A percentile compares a stretch with the other conserved stretches of the same genome.
Conservation (phyloP, 1,140 invertebrate species). For the Hormaphis cornu region DNA sequence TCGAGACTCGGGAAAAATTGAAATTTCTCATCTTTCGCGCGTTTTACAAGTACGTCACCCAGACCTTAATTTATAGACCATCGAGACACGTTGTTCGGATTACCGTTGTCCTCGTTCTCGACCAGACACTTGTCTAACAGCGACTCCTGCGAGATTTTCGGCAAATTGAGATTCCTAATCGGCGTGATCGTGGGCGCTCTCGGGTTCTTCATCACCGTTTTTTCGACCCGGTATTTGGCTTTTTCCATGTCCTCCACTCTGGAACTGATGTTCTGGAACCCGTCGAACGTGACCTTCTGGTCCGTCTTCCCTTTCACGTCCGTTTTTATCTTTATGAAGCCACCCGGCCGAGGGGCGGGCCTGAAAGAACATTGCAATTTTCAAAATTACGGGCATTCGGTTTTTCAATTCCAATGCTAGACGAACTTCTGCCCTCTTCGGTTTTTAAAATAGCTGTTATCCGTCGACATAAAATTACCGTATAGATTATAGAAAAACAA, state of each 20-base stretch:
- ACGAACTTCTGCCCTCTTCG: too few species aligned
- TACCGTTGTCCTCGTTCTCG: conserved; percentile 17
- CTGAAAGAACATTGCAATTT: not conserved
- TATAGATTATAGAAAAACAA: too few species aligned
- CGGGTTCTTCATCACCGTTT: not conserved
- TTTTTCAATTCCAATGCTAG: too few species aligned
- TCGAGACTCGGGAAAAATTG: too few species aligned
- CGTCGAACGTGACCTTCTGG: not conserved
- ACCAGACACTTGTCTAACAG: conserved; percentile 10
- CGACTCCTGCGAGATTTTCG: conserved; percentile 21
- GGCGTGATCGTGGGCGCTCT: not conserved
- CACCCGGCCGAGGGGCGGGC: not conserved
- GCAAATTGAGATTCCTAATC: conserved; percentile 9
- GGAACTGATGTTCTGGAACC: not conserved
- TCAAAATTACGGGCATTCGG: too few species aligned
- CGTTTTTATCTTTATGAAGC: not conserved
- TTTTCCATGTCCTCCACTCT: conserved; percentile 18
- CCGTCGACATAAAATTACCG: too few species aligned
- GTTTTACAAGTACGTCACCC: too few species aligned
- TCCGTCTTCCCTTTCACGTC: not conserved
- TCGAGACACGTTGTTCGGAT: too few species aligned
- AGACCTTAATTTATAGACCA: too few species aligned
- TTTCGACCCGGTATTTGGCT: not conserved
- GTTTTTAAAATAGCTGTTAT: too few species aligned
- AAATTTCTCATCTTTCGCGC: too few species aligned